A percentile compares a stretch with the other conserved stretches of the same genome.
Conservation (phyloP, 2,888 invertebrate genomes). For the Pammene aurita region DNA sequence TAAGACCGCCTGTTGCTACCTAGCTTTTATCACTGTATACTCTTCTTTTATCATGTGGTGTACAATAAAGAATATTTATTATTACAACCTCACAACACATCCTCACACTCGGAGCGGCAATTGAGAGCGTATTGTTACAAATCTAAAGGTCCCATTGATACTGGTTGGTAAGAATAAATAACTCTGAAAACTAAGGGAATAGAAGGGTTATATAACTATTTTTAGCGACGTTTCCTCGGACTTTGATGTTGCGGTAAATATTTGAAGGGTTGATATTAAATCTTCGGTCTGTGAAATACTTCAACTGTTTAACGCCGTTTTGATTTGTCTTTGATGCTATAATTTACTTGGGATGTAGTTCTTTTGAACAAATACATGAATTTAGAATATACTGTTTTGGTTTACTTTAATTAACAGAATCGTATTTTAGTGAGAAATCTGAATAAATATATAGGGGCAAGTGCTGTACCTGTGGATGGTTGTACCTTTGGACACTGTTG, state of each 20-base stretch:
- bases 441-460: no score
- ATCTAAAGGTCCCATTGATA: neutral
- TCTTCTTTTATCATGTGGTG: no score
- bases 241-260: constrained; percentile 28
- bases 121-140: no score
- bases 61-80: no score
- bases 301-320: constrained; percentile 10
- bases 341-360: neutral
- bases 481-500: no score
- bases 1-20: no score
- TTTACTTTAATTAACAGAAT: neutral
- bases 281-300: constrained; percentile 17
- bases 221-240: constrained; percentile 25
- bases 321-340: constrained; percentile 20
- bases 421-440: neutral
- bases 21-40: no score
- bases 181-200: neutral
- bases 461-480: no score
- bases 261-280: constrained; percentile 31
- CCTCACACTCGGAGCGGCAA: no score
- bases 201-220: constrained; percentile 19
- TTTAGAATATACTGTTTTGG: neutral
- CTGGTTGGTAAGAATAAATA: neutral
- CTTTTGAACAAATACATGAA: neutral
- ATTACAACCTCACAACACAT: no score